Evolutionary conservation across 2,888 invertebrate genomes (phyloP), one percentile per base, ranked within the genome.

Genomic region (Tetrapedia diversipes): DNA sequence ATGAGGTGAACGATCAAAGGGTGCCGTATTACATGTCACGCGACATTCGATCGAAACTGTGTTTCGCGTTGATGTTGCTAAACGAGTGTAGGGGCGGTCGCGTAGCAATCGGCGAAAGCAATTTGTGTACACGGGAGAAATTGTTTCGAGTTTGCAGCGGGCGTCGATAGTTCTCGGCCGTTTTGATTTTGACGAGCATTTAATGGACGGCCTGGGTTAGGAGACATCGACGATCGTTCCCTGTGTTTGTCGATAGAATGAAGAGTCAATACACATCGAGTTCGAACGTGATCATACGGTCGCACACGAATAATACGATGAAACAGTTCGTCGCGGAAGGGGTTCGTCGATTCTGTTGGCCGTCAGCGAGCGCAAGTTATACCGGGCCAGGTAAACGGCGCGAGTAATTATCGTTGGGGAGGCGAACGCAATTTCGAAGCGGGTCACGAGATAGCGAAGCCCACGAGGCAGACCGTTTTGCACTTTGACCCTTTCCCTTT

Each of bases 361-460:
- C 54, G 43, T 7, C 39, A 56, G 76, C 59, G 68, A 76, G 72
- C 68, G 24, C 32, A 72, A 59, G 74, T 75, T 73, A 63, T 61
- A n/a, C 61, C 43, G 8, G 37, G 47, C 39, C 53, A 65, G 71
- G 74, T 79, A 84, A 84, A 84, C 70, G 79, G 72, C 53, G 64
- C 71, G 53, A 76, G 69, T 73, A 83, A 84, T 84, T 84, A 81
- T 84, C 71, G 70, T 78, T 60, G 11, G 41, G 56, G 70, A 32
- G 66, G 70, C 41, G 67, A 80, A 80, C 65, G 78, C 67, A 82
- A 85, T 83, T 80, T 72, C 79, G 67, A 77, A 79, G 10, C 67
- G 39, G 47, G 60, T 47, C 68, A 39, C 24, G 49, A 73, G 65
- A 73, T 69, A 49, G 49, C 24, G 54, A 67, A 73, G 47, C 54